Evolutionary conservation across 2,113 vertebrate species (phyloP).

Genomic region (Rostratula benghalensis): DNA sequence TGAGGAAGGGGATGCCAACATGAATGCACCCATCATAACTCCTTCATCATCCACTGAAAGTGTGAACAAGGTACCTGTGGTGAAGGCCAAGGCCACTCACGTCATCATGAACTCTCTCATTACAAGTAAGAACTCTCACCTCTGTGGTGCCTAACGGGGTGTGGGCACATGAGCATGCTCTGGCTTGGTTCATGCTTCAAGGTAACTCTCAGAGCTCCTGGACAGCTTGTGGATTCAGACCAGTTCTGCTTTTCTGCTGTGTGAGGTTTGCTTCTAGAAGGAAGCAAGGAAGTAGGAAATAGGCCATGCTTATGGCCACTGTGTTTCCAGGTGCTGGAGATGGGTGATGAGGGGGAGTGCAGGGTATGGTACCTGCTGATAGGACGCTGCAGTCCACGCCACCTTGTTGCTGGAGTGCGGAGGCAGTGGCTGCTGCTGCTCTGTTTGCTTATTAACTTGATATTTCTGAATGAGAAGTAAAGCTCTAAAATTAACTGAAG

Average conservation of each 20-base stretch:
- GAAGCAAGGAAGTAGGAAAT: not conserved
- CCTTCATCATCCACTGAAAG: constrained; percentile 48
- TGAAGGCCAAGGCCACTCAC: constrained; percentile 92
- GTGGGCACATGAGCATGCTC: not conserved
- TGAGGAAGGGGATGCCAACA: constrained; percentile 73
- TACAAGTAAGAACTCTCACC: constrained; percentile 84
- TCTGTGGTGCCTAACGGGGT: not conserved
- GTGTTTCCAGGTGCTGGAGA: not conserved
- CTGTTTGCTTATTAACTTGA: constrained; percentile 34
- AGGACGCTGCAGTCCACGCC: not conserved
- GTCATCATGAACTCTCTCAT: constrained; percentile 91
- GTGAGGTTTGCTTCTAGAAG: not conserved
- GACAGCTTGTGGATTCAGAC: not conserved
- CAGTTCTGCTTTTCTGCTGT: not conserved
- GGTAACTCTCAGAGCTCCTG: not conserved
- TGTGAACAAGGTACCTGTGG: constrained; percentile 79
- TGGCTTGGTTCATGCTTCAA: not conserved
- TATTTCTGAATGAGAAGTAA: not conserved
- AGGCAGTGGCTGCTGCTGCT: not conserved
- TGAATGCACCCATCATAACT: constrained; percentile 42
- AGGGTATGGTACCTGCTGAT: not conserved
- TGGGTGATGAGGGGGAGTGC: not conserved
- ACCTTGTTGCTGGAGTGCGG: not conserved
- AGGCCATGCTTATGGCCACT: not conserved
- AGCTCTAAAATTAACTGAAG: not conserved